phyloP scores from a whole-genome alignment of 2,113 vertebrate species.

The Dicaeum eximium region DNA sequence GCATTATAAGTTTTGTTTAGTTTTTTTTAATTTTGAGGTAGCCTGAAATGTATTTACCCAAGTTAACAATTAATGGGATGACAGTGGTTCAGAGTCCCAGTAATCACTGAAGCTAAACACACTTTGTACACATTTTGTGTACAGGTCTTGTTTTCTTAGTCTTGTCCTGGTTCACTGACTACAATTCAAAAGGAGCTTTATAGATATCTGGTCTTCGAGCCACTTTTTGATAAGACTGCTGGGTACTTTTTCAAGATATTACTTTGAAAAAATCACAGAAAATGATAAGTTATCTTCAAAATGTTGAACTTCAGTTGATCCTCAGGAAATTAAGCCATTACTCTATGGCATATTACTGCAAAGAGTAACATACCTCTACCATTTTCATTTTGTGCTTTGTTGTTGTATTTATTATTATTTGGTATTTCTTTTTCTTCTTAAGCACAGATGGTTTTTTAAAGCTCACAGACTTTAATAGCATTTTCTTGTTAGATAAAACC shows the following conservation, averaged over 20 bases:
- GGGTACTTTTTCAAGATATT: not conserved
- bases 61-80: slow-evolving; percentile 66
- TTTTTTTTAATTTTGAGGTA: not conserved
- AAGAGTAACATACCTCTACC: not conserved
- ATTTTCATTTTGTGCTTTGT: not conserved
- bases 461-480: not conserved
- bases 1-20: not conserved
- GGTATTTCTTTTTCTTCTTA: slow-evolving; percentile 3
- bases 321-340: slow-evolving; percentile 2
- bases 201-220: not conserved
- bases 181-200: not conserved
- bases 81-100: slow-evolving; percentile 53
- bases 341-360: not conserved
- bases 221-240: not conserved
- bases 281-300: not conserved
- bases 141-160: not conserved
- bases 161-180: slow-evolving; percentile 6
- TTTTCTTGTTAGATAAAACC: not conserved
- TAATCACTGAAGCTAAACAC: slow-evolving; percentile 14
- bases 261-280: not conserved
- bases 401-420: not conserved
- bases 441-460: not conserved
- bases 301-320: not conserved
- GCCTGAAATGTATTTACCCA: not conserved
- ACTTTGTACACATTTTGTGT: not conserved